Evolutionary conservation across 2,888 invertebrate genomes (phyloP).

Genomic region (Ormyrus rosae): DNA sequence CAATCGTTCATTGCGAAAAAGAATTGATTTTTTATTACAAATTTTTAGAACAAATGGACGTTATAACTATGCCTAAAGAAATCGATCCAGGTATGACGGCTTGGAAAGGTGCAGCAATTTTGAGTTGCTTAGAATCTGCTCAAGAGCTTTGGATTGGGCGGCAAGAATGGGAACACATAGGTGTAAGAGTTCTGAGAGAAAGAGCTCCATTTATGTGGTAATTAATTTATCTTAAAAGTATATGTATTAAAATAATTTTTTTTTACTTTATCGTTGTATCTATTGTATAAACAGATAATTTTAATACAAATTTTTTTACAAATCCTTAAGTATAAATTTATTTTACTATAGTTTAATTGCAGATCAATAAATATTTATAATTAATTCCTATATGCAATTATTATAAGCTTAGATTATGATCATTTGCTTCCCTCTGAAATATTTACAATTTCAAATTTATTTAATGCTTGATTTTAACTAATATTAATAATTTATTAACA

Average conservation of each 20-base stretch:
- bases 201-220: constrained; percentile 94
- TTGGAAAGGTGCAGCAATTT: constrained; percentile 96
- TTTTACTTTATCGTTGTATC: constrained; percentile 30
- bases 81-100: constrained; percentile 93
- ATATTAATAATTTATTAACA: too few relatives aligned
- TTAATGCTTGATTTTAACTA: too few relatives aligned
- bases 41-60: constrained; percentile 86
- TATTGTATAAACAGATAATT: constrained; percentile 27
- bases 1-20: not conserved
- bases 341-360: too few relatives aligned
- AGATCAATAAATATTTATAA: too few relatives aligned
- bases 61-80: constrained; percentile 93
- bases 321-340: constrained; percentile 66
- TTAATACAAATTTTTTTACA: constrained; percentile 55
- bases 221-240: constrained; percentile 54
- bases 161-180: constrained; percentile 90
- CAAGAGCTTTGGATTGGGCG: constrained; percentile 94
- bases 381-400: too few relatives aligned
- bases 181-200: constrained; percentile 91
- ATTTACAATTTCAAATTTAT: too few relatives aligned
- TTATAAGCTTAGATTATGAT: too few relatives aligned
- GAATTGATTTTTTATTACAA: constrained; percentile 16
- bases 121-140: constrained; percentile 94
- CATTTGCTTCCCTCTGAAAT: too few relatives aligned
- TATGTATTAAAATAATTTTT: constrained; percentile 40